phyloP scores from a whole-genome alignment of 2,797 vertebrate species.

The Argentina silus region DNA sequence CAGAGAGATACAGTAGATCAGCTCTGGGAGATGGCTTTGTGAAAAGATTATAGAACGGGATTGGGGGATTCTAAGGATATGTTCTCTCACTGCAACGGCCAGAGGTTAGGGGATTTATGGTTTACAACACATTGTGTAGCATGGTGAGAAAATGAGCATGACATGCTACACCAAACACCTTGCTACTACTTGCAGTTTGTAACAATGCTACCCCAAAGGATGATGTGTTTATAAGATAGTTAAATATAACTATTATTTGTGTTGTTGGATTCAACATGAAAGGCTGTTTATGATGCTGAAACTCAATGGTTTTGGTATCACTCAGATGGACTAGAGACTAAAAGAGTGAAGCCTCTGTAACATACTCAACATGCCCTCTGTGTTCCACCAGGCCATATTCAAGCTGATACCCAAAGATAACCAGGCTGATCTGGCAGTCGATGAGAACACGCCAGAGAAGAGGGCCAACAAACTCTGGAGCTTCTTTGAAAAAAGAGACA shows the following conservation, averaged over 20 bases:
- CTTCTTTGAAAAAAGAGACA: slow-evolving; percentile 81
- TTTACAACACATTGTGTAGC: background rate
- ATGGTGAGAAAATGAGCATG: background rate
- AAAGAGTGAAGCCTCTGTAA: too few species aligned
- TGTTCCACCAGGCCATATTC: slow-evolving; percentile 82
- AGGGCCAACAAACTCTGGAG: slow-evolving; percentile 86
- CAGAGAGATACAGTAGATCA: background rate
- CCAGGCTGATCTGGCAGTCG: slow-evolving; percentile 66
- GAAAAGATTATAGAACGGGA: background rate
- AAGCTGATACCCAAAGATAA: slow-evolving; percentile 86
- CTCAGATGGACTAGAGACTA: too few species aligned
- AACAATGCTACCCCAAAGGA: background rate
- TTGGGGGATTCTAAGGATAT: slow-evolving; percentile 9
- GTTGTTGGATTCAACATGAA: background rate
- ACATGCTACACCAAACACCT: background rate
- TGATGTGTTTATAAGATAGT: background rate
- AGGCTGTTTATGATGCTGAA: too few species aligned
- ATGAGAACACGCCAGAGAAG: slow-evolving; percentile 88
- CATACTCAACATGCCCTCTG: background rate
- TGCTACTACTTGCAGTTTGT: background rate
- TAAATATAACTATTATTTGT: background rate
- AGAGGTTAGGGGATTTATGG: background rate
- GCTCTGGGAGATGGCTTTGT: background rate
- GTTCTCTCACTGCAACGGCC: slow-evolving; percentile 10
- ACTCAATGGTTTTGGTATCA: too few species aligned